Evolutionary conservation across 2,888 invertebrate genomes (phyloP).

Genomic region (Cylloceria caligata): DNA sequence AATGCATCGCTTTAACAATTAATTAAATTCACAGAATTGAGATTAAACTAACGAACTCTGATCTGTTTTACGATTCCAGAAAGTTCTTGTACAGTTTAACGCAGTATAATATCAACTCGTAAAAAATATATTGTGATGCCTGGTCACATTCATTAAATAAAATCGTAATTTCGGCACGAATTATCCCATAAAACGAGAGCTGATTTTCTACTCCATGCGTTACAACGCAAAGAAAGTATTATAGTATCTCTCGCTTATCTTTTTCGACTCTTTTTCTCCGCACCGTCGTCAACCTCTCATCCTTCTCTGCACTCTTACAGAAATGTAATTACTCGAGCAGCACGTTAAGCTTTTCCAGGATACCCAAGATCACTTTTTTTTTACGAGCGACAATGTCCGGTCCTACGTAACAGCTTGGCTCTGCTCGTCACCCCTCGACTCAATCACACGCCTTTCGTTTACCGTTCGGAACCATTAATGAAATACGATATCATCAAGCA

Average conservation of each 20-base stretch:
- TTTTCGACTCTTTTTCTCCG: conserved; percentile 18
- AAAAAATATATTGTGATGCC: conserved; percentile 20
- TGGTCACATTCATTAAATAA: conserved; percentile 59
- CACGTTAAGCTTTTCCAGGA: conserved; percentile 37
- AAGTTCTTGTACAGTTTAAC: neutral
- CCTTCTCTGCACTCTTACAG: conserved; percentile 13
- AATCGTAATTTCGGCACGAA: conserved; percentile 59
- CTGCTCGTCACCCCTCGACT: conserved; percentile 26
- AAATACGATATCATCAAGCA: conserved; percentile 42
- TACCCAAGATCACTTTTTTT: conserved; percentile 48
- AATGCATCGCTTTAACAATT: too few species aligned
- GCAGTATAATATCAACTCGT: conserved; percentile 31
- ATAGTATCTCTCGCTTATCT: conserved; percentile 21
- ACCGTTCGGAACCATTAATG: conserved; percentile 33
- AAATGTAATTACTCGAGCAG: conserved; percentile 58
- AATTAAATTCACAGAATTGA: too few species aligned
- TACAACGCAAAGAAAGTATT: conserved; percentile 35
- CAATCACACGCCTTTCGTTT: conserved; percentile 24
- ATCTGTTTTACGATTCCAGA: neutral
- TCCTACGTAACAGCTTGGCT: conserved; percentile 16
- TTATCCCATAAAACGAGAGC: conserved; percentile 50
- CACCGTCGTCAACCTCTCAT: neutral
- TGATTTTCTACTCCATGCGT: conserved; percentile 8
- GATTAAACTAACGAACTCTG: neutral
- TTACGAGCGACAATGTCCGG: conserved; percentile 51